Base-by-base conservation (phyloP, 2,888 invertebrate species). In the Melipona bicolor region DNA sequence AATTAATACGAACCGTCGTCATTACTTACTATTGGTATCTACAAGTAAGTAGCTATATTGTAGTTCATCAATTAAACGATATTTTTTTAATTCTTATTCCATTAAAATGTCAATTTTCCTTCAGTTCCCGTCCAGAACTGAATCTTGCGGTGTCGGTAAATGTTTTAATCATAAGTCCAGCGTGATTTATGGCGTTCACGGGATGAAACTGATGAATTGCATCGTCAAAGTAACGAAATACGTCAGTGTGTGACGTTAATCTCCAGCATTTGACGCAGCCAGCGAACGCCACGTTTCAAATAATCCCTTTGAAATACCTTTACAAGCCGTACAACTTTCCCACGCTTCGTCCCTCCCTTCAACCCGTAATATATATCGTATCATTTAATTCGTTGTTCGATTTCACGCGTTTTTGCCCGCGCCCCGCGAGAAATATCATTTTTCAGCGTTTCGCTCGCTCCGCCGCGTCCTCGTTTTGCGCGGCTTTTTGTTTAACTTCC, bases 271-370 rank as follows among this genome's bases (percentile, higher is more conserved):
- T 67, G 74, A 67, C 65, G 65, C 15, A 43, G 13, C 43, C 15
- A 6, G 54, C 24, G 36, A 43, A 24, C 49, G 19, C 52, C 24
- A 19, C 43, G 65, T 67, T 65, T 54, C 74, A 27, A 56, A 67
- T 75, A 75, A 75, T 75, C 74, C 74, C 65, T 65, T 67, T 75
- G 54, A 54, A 75, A 75, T 56, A 65, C 43, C 74, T 75, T 75
- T 56, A 67, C 65, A 56, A 67, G 65, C 65, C 13, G 24, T 67
- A 21, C 74, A 56, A 75, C 27, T 64, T 21, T 36, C 3, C 43
- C 43, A 24, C 2, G 19, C 4, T 4, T 32, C 32, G 4, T 17
- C 9, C 61, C 9, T 6, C 4, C 27, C 9, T 6, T 21, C 21
- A 17, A 36, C 19, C 27, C 62, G 32, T 32, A 32, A 62, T 5